Conservation (phyloP, 2,888 invertebrate species). For the Adineta ricciae region DNA sequence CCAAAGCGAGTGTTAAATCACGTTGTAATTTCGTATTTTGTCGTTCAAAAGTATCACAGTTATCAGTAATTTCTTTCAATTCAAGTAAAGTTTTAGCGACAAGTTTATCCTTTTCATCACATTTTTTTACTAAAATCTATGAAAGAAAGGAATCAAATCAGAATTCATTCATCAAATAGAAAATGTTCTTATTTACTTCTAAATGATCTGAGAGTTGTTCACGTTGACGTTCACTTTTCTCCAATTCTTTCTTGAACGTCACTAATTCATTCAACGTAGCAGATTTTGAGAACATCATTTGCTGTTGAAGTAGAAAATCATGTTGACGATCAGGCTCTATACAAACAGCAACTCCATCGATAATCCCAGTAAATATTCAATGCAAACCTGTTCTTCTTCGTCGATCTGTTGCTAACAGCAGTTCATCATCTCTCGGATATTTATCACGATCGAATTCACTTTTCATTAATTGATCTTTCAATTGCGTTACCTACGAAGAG, state of each 20-base stretch:
- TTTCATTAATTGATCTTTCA: neutral
- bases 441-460: neutral
- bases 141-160: neutral
- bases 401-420: neutral
- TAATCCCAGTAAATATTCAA: too few species aligned
- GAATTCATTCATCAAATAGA: neutral
- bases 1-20: slow-evolving; percentile 7
- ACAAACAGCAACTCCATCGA: neutral
- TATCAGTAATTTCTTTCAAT: slow-evolving; percentile 42
- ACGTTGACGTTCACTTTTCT: slow-evolving; percentile 44
- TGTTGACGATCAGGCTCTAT: neutral
- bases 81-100: slow-evolving; percentile 36
- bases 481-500: neutral
- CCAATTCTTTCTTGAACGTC: slow-evolving; percentile 40
- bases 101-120: slow-evolving; percentile 36
- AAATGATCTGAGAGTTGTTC: slow-evolving; percentile 46
- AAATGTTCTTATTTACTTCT: slow-evolving; percentile 38
- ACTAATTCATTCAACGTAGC: slow-evolving; percentile 41
- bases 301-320: neutral
- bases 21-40: slow-evolving; percentile 36
- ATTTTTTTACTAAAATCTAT: slow-evolving; percentile 43
- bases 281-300: neutral
- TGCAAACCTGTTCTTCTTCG: neutral
- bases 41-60: slow-evolving; percentile 41
- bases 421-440: neutral